Evolutionary conservation across 2,888 invertebrate species (phyloP).

Genomic region (Apantesis nais): DNA sequence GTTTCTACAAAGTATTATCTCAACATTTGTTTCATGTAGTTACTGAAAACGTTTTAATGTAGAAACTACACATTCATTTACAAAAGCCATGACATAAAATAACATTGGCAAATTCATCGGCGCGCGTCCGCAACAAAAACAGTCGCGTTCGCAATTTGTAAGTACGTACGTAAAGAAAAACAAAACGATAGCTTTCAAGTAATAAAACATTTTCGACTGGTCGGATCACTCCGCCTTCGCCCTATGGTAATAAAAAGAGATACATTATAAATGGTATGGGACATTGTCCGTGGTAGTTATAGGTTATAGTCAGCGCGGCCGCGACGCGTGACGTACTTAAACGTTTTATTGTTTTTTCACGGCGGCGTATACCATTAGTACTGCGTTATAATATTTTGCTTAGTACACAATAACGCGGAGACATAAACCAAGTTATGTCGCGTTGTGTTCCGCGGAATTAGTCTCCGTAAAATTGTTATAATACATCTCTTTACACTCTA

Average conservation of each 20-base stretch:
- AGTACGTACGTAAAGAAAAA: conserved; percentile 28
- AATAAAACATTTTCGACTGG: conserved; percentile 44
- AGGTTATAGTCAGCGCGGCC: conserved; percentile 61
- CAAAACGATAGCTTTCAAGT: conserved; percentile 41
- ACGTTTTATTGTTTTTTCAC: conserved; percentile 79
- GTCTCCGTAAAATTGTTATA: conserved; percentile 44
- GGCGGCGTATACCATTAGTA: conserved; percentile 67
- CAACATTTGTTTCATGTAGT: not conserved
- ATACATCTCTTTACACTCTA: conserved; percentile 29
- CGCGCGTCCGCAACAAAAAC: conserved; percentile 1
- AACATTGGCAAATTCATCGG: conserved; percentile 2
- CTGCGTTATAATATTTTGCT: conserved; percentile 71
- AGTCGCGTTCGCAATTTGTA: conserved; percentile 4
- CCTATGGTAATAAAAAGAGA: conserved; percentile 77
- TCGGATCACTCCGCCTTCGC: conserved; percentile 48
- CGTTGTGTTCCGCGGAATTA: conserved; percentile 52
- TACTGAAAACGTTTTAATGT: not conserved
- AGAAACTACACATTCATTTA: conserved; percentile 1
- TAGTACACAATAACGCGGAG: conserved; percentile 59
- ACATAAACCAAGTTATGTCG: conserved; percentile 58
- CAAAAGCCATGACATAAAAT: conserved; percentile 7
- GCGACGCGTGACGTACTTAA: conserved; percentile 74
- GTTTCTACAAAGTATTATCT: not conserved
- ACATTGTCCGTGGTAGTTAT: conserved; percentile 71
- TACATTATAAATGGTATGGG: conserved; percentile 79